Conservation (phyloP, 2,797 vertebrate genomes). For the Silurus aristotelis region DNA sequence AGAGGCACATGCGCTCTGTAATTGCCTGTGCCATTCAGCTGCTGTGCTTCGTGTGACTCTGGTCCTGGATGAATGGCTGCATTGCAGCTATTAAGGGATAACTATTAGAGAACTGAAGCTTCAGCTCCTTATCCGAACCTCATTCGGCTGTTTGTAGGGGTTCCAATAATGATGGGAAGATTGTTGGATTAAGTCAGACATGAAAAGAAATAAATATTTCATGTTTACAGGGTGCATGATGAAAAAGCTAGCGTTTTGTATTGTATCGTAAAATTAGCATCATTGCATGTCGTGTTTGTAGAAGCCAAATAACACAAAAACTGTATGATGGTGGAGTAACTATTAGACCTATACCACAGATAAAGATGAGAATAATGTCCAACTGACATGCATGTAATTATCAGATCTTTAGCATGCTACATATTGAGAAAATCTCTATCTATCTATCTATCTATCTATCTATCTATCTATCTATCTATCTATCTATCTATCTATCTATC, state of each 20-base stretch:
- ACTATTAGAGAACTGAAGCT: constrained; percentile 84
- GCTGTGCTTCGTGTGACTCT: constrained; percentile 90
- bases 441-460: too few relatives aligned
- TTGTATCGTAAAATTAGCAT: constrained; percentile 37
- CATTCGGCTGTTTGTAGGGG: constrained; percentile 76
- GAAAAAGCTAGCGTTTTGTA: constrained; percentile 21
- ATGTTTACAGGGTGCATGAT: constrained; percentile 12
- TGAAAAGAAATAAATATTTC: constrained; percentile 72
- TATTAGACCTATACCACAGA: background rate
- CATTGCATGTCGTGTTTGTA: constrained; percentile 11
- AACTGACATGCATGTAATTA: background rate
- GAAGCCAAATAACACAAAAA: background rate
- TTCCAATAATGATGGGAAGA: constrained; percentile 63
- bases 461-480: too few relatives aligned
- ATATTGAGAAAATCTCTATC: background rate
- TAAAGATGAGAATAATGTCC: background rate
- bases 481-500: too few relatives aligned
- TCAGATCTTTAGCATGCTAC: constrained; percentile 12
- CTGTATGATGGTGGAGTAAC: background rate
- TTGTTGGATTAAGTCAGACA: constrained; percentile 79
- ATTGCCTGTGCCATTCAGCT: constrained; percentile 97
- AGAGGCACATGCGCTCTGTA: constrained; percentile 78
- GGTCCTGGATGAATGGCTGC: constrained; percentile 97
- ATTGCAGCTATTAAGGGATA: constrained; percentile 85
- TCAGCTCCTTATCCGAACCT: constrained; percentile 78